These are phyloP conservation scores for Patagioenas fasciata DNA, from an alignment of 2,113 vertebrate genomes.

Conservation along the genomic window DNA sequence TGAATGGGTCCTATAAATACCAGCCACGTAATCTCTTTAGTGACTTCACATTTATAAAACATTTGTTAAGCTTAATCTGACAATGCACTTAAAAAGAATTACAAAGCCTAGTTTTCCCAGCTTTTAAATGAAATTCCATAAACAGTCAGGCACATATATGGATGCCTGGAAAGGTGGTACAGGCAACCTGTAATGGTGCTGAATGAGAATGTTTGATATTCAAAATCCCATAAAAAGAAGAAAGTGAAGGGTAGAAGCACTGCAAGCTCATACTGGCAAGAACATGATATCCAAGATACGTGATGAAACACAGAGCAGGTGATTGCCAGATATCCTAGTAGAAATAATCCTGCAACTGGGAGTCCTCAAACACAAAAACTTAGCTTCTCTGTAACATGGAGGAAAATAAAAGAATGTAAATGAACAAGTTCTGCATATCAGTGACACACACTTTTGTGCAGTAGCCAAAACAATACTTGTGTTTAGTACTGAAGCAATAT, in stretches of 20 bases:
- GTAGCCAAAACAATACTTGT: background rate
- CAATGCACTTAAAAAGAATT: background rate
- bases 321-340: background rate
- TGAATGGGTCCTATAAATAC: background rate
- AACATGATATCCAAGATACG: background rate
- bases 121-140: background rate
- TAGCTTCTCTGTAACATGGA: background rate
- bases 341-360: background rate
- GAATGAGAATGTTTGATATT: background rate
- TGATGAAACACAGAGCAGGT: background rate
- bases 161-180: background rate
- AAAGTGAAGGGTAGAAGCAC: background rate
- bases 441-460: background rate
- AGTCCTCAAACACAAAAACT: background rate
- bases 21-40: background rate
- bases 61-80: background rate
- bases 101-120: background rate
- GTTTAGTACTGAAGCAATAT: background rate
- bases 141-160: background rate
- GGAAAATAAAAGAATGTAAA: background rate
- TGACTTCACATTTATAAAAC: background rate
- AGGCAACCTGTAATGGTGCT: background rate
- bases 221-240: background rate
- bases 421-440: background rate
- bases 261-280: background rate